Conservation (phyloP, 2,888 invertebrate genomes). For the Yponomeuta sedellus region DNA sequence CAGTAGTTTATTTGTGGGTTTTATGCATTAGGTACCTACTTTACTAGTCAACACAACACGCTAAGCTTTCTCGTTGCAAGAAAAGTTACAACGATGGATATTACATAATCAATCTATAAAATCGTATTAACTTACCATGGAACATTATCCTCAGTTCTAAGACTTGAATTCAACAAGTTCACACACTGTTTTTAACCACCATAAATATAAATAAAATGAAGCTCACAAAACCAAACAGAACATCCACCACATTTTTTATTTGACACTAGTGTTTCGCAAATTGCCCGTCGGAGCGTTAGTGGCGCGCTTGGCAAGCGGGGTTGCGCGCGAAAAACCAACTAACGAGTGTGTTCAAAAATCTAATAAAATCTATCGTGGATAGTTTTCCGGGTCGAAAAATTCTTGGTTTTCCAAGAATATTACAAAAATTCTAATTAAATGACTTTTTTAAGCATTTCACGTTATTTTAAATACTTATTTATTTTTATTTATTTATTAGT, state of each 20-base stretch:
- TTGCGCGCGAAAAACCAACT: not conserved
- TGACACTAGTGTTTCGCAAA: slow-evolving; percentile 2
- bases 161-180: not conserved
- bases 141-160: not conserved
- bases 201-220: not conserved
- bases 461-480: too few relatives aligned
- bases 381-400: too few relatives aligned
- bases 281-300: not conserved
- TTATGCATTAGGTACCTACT: too few relatives aligned
- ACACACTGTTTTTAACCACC: not conserved
- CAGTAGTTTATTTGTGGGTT: too few relatives aligned
- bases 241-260: not conserved
- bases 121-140: not conserved
- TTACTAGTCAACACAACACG: not conserved
- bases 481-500: too few relatives aligned
- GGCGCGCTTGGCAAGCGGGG: not conserved
- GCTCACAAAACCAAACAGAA: not conserved
- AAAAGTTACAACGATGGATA: not conserved
- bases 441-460: too few relatives aligned
- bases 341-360: not conserved
- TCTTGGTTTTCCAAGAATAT: too few relatives aligned
- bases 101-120: not conserved
- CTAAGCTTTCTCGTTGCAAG: not conserved
- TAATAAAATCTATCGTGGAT: not conserved
- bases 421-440: too few relatives aligned